phyloP scores from a whole-genome alignment of 2,113 vertebrate genomes.

The Prunella fulvescens region DNA sequence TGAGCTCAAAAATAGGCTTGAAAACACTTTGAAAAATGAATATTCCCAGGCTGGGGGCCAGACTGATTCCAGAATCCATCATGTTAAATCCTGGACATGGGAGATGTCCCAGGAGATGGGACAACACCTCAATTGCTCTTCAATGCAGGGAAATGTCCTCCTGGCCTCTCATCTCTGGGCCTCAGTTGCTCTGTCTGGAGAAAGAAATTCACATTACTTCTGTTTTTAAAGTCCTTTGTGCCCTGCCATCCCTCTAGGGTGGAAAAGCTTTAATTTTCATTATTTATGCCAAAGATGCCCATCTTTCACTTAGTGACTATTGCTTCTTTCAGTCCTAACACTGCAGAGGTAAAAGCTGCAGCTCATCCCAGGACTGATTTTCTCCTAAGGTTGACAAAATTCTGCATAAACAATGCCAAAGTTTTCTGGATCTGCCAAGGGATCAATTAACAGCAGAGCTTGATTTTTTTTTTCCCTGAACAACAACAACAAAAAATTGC shows the following conservation, averaged over 20 bases:
- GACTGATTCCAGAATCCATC: background rate
- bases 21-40: background rate
- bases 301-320: background rate
- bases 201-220: background rate
- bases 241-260: background rate
- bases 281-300: background rate
- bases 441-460: background rate
- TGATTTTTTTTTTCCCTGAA: background rate
- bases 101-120: background rate
- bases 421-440: background rate
- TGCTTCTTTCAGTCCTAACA: background rate
- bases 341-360: background rate
- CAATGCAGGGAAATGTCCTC: background rate
- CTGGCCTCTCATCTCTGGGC: background rate
- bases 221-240: background rate
- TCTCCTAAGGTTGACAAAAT: background rate
- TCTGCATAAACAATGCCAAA: background rate
- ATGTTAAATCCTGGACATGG: background rate
- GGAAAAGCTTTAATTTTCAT: background rate
- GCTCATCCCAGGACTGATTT: background rate
- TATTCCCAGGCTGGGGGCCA: background rate
- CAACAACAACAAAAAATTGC: background rate
- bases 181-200: background rate
- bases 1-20: background rate
- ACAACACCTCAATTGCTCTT: background rate